Conservation (phyloP, 2,113 vertebrate species). For the Ctenomys sociabilis region DNA sequence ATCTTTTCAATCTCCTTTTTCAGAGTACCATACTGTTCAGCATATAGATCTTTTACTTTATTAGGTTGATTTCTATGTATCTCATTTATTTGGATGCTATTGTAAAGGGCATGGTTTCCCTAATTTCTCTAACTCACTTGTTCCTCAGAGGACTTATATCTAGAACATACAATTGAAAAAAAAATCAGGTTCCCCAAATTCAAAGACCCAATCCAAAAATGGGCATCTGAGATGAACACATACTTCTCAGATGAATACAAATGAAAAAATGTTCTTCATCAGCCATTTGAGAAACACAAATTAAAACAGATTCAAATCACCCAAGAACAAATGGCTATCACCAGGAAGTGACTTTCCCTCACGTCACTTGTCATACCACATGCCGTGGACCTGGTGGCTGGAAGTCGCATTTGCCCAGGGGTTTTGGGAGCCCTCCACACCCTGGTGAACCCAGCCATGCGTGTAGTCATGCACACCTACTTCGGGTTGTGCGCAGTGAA, state of each 20-base stretch:
- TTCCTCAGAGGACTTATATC: not conserved
- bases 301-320: not conserved
- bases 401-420: slow-evolving; percentile 83
- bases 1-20: not conserved
- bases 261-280: not conserved
- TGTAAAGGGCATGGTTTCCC: not conserved
- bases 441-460: slow-evolving; percentile 94
- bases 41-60: not conserved
- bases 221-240: not conserved
- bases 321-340: not conserved
- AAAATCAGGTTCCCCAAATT: not conserved
- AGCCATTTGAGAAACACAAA: not conserved
- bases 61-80: not conserved
- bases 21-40: not conserved
- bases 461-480: slow-evolving; percentile 97
- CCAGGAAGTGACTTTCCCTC: not conserved
- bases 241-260: too few relatives aligned
- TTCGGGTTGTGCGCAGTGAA: slow-evolving; percentile 96
- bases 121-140: not conserved
- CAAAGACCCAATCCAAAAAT: not conserved
- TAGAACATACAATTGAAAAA: not conserved
- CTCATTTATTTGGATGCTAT: not conserved
- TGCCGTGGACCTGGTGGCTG: too few relatives aligned
- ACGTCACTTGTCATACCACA: too few relatives aligned
- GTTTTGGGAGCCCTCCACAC: slow-evolving; percentile 97